These are phyloP conservation scores for Pinctada fucata DNA, from an alignment of 2,888 invertebrate genomes.

Conservation along the genomic window DNA sequence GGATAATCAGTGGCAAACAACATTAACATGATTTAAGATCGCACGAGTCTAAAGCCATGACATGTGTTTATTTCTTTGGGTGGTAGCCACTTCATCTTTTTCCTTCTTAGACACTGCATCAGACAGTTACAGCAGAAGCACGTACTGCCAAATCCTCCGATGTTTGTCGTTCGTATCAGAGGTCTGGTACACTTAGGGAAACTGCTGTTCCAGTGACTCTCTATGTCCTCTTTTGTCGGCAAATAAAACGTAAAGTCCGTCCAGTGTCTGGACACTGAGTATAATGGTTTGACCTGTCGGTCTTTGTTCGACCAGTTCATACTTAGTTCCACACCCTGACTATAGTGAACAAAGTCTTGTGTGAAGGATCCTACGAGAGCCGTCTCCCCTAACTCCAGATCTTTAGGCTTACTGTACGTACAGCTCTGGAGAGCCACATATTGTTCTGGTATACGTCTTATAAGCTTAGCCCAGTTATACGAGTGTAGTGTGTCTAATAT, in stretches of 20 bases:
- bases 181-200: conserved; percentile 70
- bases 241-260: conserved; percentile 73
- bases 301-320: conserved; percentile 63
- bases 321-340: conserved; percentile 59
- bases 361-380: conserved; percentile 71
- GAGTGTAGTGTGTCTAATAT: conserved; percentile 72
- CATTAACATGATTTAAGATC: conserved; percentile 46
- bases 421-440: conserved; percentile 74
- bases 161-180: conserved; percentile 66
- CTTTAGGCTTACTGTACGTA: conserved; percentile 49
- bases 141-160: conserved; percentile 60
- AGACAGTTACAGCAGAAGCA: conserved; percentile 70
- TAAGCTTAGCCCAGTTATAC: conserved; percentile 68
- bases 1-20: too few relatives aligned
- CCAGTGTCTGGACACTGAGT: conserved; percentile 71
- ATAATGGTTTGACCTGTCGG: conserved; percentile 62
- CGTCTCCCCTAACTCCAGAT: conserved; percentile 56
- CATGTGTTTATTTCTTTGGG: conserved; percentile 74
- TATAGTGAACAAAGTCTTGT: conserved; percentile 71
- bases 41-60: conserved; percentile 74
- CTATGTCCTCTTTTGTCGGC: conserved; percentile 72
- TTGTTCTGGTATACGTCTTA: conserved; percentile 50
- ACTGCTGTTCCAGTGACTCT: conserved; percentile 71
- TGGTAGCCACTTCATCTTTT: conserved; percentile 72
- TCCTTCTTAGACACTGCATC: conserved; percentile 65